phyloP scores from a whole-genome alignment of 1,140 invertebrate species.

The Habropoda laboriosa region DNA sequence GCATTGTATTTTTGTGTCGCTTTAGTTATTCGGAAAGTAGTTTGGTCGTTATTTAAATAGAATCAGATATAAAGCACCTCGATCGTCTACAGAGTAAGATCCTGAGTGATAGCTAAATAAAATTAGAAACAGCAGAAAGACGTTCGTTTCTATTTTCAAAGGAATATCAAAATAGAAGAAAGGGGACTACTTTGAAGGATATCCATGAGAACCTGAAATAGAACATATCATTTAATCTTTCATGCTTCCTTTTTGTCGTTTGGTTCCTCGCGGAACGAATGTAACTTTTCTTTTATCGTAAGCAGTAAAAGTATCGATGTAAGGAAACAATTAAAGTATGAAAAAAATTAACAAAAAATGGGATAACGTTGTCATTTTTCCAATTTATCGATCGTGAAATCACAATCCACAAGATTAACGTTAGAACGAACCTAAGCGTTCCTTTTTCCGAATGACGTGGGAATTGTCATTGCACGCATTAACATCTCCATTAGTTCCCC shows the following conservation, averaged over 20 bases:
- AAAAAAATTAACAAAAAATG: not conserved
- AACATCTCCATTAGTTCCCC: slow-evolving; percentile 10
- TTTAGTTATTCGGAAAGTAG: too few relatives aligned
- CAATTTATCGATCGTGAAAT: not conserved
- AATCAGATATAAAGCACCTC: not conserved
- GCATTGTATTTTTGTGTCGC: too few relatives aligned
- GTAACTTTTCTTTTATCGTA: not conserved
- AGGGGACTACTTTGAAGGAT: too few relatives aligned
- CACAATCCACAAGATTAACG: too few relatives aligned
- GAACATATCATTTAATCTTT: not conserved
- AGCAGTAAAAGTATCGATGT: too few relatives aligned
- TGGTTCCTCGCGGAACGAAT: not conserved
- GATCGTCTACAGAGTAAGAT: not conserved
- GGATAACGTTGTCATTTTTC: not conserved
- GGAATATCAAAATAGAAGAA: not conserved
- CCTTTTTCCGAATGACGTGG: not conserved
- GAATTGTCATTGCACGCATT: slow-evolving; percentile 23
- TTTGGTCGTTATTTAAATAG: not conserved
- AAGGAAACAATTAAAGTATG: too few relatives aligned
- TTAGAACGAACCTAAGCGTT: too few relatives aligned
- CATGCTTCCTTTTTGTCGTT: not conserved
- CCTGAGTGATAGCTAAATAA: not conserved
- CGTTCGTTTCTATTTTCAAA: not conserved
- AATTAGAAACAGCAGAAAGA: not conserved
- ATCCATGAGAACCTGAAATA: not conserved